These are phyloP conservation scores for Aphrophora alni DNA, from an alignment of 2,888 invertebrate genomes.

Conservation along the genomic window DNA sequence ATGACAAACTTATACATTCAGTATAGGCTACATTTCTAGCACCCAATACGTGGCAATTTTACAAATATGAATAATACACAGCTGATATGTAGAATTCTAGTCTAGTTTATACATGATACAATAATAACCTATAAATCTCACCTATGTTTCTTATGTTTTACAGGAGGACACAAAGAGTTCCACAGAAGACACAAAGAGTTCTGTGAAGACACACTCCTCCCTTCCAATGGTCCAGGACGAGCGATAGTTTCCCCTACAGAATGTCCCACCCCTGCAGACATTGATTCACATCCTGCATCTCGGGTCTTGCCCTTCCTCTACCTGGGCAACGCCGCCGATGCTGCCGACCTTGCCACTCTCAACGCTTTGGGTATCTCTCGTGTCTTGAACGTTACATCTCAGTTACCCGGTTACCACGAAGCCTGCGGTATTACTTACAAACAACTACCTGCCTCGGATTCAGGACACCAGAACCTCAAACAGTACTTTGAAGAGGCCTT, in stretches of 20 bases:
- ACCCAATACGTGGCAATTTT: too few relatives aligned
- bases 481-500: conserved; percentile 89
- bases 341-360: conserved; percentile 72
- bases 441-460: conserved; percentile 83
- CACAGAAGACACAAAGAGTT: conserved; percentile 72
- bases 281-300: conserved; percentile 78
- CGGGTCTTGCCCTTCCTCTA: conserved; percentile 80
- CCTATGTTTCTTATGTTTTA: conserved; percentile 52
- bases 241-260: conserved; percentile 52
- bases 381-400: conserved; percentile 78
- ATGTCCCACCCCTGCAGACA: conserved; percentile 60
- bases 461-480: conserved; percentile 83
- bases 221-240: conserved; percentile 41
- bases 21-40: too few relatives aligned
- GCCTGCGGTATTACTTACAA: conserved; percentile 71
- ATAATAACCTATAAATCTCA: too few relatives aligned
- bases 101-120: too few relatives aligned
- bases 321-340: conserved; percentile 83
- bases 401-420: conserved; percentile 74
- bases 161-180: conserved; percentile 76
- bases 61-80: too few relatives aligned
- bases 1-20: too few relatives aligned
- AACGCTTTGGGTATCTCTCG: conserved; percentile 72
- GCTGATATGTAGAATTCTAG: too few relatives aligned
- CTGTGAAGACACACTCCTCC: conserved; percentile 72